A percentile compares a stretch with the other conserved stretches of the same genome.
Conservation (phyloP, 2,113 vertebrate species). For the Grantiella picta region DNA sequence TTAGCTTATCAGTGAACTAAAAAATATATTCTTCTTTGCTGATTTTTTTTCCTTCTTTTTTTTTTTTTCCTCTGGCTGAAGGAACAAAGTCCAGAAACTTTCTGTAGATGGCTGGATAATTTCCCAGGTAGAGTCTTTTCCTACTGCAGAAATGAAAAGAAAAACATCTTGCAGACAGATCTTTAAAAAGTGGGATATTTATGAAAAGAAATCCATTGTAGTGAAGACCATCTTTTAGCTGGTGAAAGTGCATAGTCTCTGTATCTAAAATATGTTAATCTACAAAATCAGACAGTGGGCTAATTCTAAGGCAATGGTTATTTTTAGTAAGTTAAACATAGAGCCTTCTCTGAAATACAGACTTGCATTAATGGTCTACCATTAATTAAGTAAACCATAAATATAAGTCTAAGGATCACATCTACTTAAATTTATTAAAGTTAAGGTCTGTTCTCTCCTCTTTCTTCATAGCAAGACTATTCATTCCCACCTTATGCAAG, state of each 20-base stretch:
- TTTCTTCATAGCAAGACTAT: neutral
- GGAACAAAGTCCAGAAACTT: neutral
- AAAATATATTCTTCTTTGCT: neutral
- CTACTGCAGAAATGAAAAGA: neutral
- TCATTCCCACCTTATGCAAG: neutral
- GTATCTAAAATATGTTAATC: neutral
- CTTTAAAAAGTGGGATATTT: neutral
- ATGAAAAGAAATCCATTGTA: neutral
- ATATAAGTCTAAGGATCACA: neutral
- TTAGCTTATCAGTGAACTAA: neutral
- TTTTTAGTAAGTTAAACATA: neutral
- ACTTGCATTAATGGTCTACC: neutral
- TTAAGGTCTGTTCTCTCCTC: neutral
- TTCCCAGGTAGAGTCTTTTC: neutral
- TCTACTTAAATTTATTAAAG: neutral
- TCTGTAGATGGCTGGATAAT: neutral
- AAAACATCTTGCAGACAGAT: neutral
- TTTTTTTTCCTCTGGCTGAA: accelerated
- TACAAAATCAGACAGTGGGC: neutral
- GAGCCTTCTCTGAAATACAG: neutral
- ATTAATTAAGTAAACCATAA: neutral
- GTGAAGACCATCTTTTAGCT: neutral
- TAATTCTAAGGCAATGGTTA: neutral
- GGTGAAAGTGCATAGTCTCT: accelerated
- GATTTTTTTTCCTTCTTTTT: accelerated